A percentile compares a stretch with the other conserved stretches of the same genome.
Conservation (phyloP, 2,113 vertebrate genomes). For the Gavia stellata region DNA sequence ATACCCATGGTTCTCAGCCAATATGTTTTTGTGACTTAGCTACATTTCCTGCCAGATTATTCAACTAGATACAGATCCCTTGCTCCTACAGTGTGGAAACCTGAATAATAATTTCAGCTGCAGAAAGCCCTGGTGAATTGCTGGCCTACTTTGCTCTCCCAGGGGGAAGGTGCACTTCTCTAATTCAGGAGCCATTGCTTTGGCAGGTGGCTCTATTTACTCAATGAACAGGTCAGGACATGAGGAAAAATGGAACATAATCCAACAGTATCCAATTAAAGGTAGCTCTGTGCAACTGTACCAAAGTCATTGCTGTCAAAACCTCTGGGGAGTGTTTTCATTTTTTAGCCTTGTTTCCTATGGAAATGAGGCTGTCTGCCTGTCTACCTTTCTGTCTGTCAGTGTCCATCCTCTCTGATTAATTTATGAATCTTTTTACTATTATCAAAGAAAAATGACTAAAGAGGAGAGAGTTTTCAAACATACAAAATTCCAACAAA, state of each 20-base stretch:
- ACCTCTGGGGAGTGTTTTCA: not conserved
- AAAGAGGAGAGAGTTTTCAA: not conserved
- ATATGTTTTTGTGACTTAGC: slow-evolving; percentile 19
- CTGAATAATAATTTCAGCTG: slow-evolving; percentile 47
- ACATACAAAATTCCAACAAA: not conserved
- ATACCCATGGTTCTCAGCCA: not conserved
- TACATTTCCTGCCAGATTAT: slow-evolving; percentile 27
- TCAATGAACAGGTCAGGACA: slow-evolving; percentile 45
- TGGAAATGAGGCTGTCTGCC: slow-evolving; percentile 45
- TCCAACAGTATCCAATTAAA: slow-evolving; percentile 57
- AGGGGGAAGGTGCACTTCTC: slow-evolving; percentile 10
- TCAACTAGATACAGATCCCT: slow-evolving; percentile 11
- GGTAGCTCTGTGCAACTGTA: slow-evolving; percentile 17
- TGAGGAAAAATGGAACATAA: slow-evolving; percentile 39
- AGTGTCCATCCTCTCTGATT: not conserved
- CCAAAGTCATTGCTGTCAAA: slow-evolving; percentile 22
- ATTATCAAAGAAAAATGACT: not conserved
- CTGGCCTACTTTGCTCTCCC: slow-evolving; percentile 50
- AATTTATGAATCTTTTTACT: not conserved
- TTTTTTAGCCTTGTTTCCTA: slow-evolving; percentile 39
- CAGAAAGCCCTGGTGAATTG: slow-evolving; percentile 33
- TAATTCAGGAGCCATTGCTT: slow-evolving; percentile 45
- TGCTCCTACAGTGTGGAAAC: slow-evolving; percentile 28
- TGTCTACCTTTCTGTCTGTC: slow-evolving; percentile 25
- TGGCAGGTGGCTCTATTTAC: slow-evolving; percentile 58